Conservation (phyloP, 2,888 invertebrate genomes). For the Tachina grossa region DNA sequence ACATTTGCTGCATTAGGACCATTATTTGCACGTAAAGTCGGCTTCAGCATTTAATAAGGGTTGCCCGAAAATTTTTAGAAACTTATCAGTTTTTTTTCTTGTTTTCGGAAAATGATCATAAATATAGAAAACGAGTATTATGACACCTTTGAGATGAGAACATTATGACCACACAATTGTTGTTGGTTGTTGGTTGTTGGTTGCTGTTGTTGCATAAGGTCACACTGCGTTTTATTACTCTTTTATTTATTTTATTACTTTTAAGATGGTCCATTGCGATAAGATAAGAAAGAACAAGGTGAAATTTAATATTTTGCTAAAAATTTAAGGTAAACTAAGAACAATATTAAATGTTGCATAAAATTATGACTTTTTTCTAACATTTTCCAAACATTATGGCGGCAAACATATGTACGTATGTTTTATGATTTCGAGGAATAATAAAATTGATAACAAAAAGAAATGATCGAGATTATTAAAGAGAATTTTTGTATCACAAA, state of each 20-base stretch:
- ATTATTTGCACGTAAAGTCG: not conserved
- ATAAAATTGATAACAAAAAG: constrained; percentile 24
- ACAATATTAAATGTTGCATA: constrained; percentile 54
- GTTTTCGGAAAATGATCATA: constrained; percentile 61
- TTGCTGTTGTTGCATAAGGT: constrained; percentile 7
- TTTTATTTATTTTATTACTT: constrained; percentile 17
- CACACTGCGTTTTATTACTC: constrained; percentile 33
- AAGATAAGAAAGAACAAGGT: constrained; percentile 49
- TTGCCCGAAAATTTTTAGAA: constrained; percentile 20
- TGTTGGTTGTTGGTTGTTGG: constrained; percentile 15
- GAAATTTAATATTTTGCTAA: constrained; percentile 61
- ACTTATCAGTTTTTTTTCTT: constrained; percentile 37
- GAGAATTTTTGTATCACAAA: constrained; percentile 51
- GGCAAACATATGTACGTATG: constrained; percentile 2
- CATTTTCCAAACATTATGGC: constrained; percentile 36
- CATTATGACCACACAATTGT: constrained; percentile 58
- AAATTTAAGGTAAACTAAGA: not conserved
- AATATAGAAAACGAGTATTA: constrained; percentile 47
- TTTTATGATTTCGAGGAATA: constrained; percentile 8
- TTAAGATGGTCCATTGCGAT: constrained; percentile 53
- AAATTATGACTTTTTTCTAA: constrained; percentile 60
- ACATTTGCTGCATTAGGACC: constrained; percentile 18
- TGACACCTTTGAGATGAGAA: constrained; percentile 61
- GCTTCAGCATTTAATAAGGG: constrained; percentile 16
- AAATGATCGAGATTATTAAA: constrained; percentile 59